Evolutionary conservation across 2,797 vertebrate species (phyloP), one percentile per base, ranked within the genome.

Genomic region (Coracias cyanogaster): DNA sequence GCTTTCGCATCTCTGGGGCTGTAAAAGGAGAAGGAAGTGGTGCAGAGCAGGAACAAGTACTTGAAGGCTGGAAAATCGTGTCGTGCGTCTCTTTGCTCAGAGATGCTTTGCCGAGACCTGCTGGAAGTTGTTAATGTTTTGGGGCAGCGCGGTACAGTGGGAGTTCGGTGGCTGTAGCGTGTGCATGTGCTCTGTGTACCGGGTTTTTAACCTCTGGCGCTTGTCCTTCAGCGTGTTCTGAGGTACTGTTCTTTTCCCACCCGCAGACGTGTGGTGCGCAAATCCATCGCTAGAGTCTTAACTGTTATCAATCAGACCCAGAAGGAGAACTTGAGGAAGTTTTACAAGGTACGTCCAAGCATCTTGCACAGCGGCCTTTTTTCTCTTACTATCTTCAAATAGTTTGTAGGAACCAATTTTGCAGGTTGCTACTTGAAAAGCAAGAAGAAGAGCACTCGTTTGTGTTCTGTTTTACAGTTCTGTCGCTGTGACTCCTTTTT

Each of bases 221-320:
- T 15, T 11, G 7, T 3, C 10, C 4, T 8, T 19, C 5, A 0
- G 3, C 3, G 0, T 25, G 21, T 22, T 22, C 83, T 89, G 33
- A 92, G 2, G 6, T 10, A 1, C 6, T 1, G 5, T 31, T 25
- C 6, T 10, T 37, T 15, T 41, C 10, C 13, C 49, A 0, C 16
- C 22, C 69, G 8, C 96, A 99, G 99, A 94, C 99, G 99, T 3
- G 99, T 99, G 79, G 99, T 99, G 74, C 99, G 99, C 12, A 99
- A 99, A 89, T 99, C 99, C 89, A 99, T 99, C 4, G 99, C 99
- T 97, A 98, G 99, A 89, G 99, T 99, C 52, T 96, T 99, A 77
- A 99, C 99, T 9, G 99, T 99, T 55, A 99, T 99, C 98, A 99
- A 99, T 96, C 99, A 99, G 98, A 99, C 99, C 28, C 99, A 99